These are phyloP conservation scores for Leptopilina drosophilae DNA, from an alignment of 2,888 invertebrate genomes.

Conservation along the genomic window DNA sequence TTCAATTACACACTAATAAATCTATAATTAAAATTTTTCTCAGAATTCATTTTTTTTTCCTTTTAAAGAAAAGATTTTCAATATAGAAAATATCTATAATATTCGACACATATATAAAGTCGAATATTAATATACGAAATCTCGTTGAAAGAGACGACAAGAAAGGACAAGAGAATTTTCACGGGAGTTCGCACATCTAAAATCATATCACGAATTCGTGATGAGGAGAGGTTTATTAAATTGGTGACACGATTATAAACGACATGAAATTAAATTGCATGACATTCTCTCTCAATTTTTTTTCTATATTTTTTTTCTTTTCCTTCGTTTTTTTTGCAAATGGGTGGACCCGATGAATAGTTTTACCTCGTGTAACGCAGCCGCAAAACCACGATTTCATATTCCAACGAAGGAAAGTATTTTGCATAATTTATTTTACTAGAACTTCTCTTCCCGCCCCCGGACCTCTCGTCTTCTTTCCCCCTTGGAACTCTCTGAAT, in stretches of 20 bases:
- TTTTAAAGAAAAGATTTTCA: background rate
- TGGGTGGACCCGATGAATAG: background rate
- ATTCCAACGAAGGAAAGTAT: conserved; percentile 71
- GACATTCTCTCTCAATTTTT: background rate
- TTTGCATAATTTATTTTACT: conserved; percentile 73
- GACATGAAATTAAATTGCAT: conserved; percentile 27
- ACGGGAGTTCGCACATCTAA: conserved; percentile 1
- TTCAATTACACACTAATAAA: background rate
- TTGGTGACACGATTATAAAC: conserved; percentile 30
- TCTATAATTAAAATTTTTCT: background rate
- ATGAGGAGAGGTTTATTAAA: conserved; percentile 21
- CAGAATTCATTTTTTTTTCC: background rate
- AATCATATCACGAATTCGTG: conserved; percentile 6
- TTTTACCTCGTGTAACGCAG: conserved; percentile 63
- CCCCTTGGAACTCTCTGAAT: conserved; percentile 39
- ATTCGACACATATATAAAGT: background rate
- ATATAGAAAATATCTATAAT: background rate
- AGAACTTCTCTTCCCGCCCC: conserved; percentile 62
- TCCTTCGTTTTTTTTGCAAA: background rate
- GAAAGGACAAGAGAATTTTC: conserved; percentile 2
- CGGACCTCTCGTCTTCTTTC: conserved; percentile 41
- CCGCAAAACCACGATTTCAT: conserved; percentile 65
- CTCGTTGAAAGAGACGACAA: conserved; percentile 2
- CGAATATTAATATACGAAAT: background rate
- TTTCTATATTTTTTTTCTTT: background rate